A percentile compares a stretch with the other conserved stretches of the same genome.
Evolutionary conservation across 2,797 vertebrate genomes (phyloP).

Genomic region (Antrozous pallidus): DNA sequence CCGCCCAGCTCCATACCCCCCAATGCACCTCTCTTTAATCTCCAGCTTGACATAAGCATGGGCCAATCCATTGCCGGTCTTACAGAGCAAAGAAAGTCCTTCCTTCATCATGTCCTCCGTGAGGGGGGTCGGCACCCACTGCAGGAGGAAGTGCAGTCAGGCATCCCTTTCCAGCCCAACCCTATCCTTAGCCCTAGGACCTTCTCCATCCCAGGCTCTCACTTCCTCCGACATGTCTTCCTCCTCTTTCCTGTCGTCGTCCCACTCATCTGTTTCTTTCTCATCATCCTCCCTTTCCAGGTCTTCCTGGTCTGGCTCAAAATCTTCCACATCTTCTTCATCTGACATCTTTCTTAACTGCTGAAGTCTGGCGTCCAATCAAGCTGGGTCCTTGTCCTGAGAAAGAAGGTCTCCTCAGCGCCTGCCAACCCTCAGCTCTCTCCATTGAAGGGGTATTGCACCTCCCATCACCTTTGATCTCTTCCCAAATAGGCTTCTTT

Average conservation of each 20-base stretch:
- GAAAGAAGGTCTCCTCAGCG: neutral
- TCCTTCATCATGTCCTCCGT: conserved; percentile 85
- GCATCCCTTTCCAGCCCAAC: neutral
- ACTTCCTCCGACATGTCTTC: conserved; percentile 61
- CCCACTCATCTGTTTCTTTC: conserved; percentile 46
- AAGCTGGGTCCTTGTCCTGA: neutral
- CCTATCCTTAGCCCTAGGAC: neutral
- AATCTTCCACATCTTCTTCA: conserved; percentile 67
- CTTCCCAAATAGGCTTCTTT: neutral
- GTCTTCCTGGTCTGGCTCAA: conserved; percentile 60
- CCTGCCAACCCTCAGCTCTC: neutral
- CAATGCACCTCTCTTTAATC: conserved; percentile 86
- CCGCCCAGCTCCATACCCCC: too few relatives aligned
- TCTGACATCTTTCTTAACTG: conserved; percentile 77
- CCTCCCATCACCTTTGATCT: neutral
- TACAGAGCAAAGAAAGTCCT: conserved; percentile 90
- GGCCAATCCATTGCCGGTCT: conserved; percentile 88
- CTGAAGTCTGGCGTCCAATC: neutral
- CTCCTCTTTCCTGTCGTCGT: conserved; percentile 21
- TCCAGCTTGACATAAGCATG: conserved; percentile 92
- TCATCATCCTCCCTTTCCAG: conserved; percentile 61
- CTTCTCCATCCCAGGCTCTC: conserved; percentile 37
- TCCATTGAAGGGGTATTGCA: neutral
- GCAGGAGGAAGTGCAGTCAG: neutral
- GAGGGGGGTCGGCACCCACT: conserved; percentile 79